These are phyloP conservation scores for Ochlodes sylvanus DNA, from an alignment of 2,888 invertebrate genomes.

Conservation along the genomic window DNA sequence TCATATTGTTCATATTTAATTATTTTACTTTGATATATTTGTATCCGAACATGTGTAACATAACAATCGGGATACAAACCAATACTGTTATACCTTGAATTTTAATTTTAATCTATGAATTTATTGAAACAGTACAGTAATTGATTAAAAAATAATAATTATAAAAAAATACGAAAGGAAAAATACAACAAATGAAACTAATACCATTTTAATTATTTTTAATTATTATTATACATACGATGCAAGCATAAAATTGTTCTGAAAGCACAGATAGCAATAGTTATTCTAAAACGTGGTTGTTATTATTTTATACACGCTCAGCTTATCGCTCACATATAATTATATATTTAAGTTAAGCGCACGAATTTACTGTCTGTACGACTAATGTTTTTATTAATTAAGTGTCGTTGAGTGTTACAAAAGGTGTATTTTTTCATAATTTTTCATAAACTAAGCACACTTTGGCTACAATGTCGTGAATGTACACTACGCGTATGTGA, in stretches of 20 bases:
- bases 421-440: conserved; percentile 71
- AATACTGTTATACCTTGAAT: too few species aligned
- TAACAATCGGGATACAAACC: too few species aligned
- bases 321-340: conserved; percentile 61
- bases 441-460: conserved; percentile 73
- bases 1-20: not conserved
- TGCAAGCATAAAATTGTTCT: conserved; percentile 14
- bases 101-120: too few species aligned
- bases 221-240: not conserved
- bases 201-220: not conserved
- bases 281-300: conserved; percentile 59
- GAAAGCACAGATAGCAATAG: conserved; percentile 3
- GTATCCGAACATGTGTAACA: too few species aligned
- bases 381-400: conserved; percentile 57
- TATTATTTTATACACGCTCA: conserved; percentile 59
- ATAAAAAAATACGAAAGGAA: not conserved
- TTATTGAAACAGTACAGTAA: too few species aligned
- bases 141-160: not conserved
- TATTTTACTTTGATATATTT: too few species aligned
- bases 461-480: conserved; percentile 79
- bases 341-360: conserved; percentile 69
- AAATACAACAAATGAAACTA: not conserved
- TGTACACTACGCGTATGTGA: conserved; percentile 82
- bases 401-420: conserved; percentile 62
- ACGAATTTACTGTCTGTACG: conserved; percentile 75